These are phyloP conservation scores for Neodiprion virginianus DNA, from an alignment of 1,140 invertebrate genomes.

Conservation along the genomic window DNA sequence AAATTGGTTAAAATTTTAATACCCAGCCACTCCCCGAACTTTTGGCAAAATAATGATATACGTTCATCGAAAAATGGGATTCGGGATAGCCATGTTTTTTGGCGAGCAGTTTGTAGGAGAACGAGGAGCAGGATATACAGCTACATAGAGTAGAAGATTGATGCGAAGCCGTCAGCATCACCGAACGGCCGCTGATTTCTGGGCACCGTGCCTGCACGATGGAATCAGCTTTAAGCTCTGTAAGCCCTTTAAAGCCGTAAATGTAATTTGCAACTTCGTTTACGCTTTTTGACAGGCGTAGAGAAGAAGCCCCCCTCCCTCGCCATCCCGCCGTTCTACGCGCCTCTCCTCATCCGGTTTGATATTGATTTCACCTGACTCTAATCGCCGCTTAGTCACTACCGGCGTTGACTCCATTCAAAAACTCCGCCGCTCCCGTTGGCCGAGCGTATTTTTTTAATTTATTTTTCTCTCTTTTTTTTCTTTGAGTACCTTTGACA, in stretches of 20 bases:
- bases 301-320: neutral
- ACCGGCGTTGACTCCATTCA: neutral
- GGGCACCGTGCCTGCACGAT: neutral
- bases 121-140: too few relatives aligned
- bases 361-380: neutral
- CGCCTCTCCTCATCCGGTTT: neutral
- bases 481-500: neutral
- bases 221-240: conserved; percentile 10
- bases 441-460: too few relatives aligned
- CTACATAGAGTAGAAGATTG: neutral
- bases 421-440: neutral
- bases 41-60: too few relatives aligned
- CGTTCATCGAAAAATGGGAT: too few relatives aligned
- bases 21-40: too few relatives aligned
- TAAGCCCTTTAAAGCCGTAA: conserved; percentile 23
- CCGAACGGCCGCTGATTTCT: neutral
- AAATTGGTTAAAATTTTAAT: too few relatives aligned
- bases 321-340: too few relatives aligned
- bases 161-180: neutral
- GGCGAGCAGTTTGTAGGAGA: too few relatives aligned
- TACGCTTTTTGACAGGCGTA: neutral
- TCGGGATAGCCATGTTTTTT: too few relatives aligned
- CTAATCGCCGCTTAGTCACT: neutral
- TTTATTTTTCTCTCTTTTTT: neutral
- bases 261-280: conserved; percentile 29